phyloP scores from a whole-genome alignment of 2,113 vertebrate species.

The Tretioscincus oriximinensis region DNA sequence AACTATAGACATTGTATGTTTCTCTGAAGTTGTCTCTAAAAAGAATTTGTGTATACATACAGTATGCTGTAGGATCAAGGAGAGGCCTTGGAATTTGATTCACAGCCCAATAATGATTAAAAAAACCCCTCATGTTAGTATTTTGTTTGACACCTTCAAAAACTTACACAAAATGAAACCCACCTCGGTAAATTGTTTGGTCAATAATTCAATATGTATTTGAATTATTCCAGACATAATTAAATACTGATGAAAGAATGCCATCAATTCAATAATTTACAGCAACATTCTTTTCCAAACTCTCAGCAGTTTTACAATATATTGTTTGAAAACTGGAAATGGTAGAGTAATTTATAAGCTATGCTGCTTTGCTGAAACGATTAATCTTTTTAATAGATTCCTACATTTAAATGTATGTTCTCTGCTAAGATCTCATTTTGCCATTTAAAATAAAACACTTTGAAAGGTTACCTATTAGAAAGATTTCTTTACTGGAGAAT shows the following conservation, averaged over 20 bases:
- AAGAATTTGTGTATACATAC: background rate
- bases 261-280: constrained; percentile 5
- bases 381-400: constrained; percentile 21
- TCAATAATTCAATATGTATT: constrained; percentile 22
- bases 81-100: background rate
- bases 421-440: background rate
- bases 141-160: background rate
- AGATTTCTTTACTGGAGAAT: constrained; percentile 2
- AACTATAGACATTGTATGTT: background rate
- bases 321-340: constrained; percentile 23
- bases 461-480: background rate
- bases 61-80: background rate
- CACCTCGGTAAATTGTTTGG: constrained; percentile 2
- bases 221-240: constrained; percentile 9
- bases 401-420: background rate
- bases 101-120: background rate
- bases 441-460: background rate
- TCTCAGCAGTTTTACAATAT: constrained; percentile 5
- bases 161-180: background rate
- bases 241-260: constrained; percentile 18
- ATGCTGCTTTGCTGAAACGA: background rate
- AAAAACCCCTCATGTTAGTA: background rate
- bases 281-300: background rate
- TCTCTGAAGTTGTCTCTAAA: background rate
- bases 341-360: constrained; percentile 14